These are phyloP conservation scores for Cavia porcellus DNA, from an alignment of 2,113 vertebrate genomes.

Conservation along the genomic window DNA sequence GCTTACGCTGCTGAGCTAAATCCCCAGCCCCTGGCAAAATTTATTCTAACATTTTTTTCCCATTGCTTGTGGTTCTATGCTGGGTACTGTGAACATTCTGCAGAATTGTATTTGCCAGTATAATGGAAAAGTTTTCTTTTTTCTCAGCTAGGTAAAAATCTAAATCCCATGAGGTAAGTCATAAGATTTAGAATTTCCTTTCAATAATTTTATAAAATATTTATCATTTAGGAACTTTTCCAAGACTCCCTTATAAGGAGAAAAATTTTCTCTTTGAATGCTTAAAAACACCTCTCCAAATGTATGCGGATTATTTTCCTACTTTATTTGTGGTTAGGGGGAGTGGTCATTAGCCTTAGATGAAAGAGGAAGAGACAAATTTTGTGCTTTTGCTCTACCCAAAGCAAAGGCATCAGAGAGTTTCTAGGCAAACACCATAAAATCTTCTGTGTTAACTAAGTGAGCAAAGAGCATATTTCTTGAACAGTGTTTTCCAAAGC, in stretches of 20 bases:
- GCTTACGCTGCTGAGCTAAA: too few species aligned
- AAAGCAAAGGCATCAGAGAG: slow-evolving; percentile 62
- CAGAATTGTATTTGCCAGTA: not conserved
- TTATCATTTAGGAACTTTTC: slow-evolving; percentile 8
- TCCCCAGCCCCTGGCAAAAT: too few species aligned
- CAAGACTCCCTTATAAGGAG: slow-evolving; percentile 10
- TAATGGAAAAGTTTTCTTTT: not conserved
- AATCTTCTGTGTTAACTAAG: slow-evolving; percentile 57
- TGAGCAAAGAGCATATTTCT: slow-evolving; percentile 71
- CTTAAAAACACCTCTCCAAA: slow-evolving; percentile 44
- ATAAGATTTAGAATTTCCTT: slow-evolving; percentile 16
- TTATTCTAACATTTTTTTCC: too few species aligned
- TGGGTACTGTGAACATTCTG: not conserved
- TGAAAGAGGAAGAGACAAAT: slow-evolving; percentile 22
- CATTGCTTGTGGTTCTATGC: not conserved
- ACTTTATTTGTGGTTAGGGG: slow-evolving; percentile 47
- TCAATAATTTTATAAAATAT: slow-evolving; percentile 35
- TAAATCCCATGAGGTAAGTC: not conserved
- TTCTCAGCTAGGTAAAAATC: not conserved
- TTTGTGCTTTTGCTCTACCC: slow-evolving; percentile 31
- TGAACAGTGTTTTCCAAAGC: slow-evolving; percentile 79
- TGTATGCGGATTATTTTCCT: slow-evolving; percentile 28
- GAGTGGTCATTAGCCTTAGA: slow-evolving; percentile 38
- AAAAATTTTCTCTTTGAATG: not conserved
- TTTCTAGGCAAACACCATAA: slow-evolving; percentile 77